A percentile compares a stretch with the other conserved stretches of the same genome.
phyloP scores from a whole-genome alignment of 2,797 vertebrate species.

The Sebastes dallii region DNA sequence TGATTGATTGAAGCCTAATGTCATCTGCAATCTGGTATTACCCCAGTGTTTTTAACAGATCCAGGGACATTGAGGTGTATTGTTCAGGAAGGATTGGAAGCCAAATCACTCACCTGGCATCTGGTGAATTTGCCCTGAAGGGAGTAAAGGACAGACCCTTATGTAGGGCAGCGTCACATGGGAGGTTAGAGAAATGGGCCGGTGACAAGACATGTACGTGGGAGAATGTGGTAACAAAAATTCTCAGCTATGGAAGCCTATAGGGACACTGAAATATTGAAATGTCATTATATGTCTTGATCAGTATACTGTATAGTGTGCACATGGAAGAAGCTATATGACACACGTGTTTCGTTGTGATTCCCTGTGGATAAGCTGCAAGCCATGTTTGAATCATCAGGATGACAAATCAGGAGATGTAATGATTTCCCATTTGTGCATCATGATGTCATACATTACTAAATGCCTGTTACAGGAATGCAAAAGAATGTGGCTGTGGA shows the following conservation, averaged over 20 bases:
- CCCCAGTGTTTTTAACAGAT: slow-evolving; percentile 19
- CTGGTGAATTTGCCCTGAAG: slow-evolving; percentile 4
- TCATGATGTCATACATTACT: not conserved
- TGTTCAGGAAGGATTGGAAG: not conserved
- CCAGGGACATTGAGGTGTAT: not conserved
- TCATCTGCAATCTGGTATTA: slow-evolving; percentile 44
- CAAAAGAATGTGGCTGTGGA: not conserved
- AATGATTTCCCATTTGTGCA: slow-evolving; percentile 7
- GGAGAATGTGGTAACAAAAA: not conserved
- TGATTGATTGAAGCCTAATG: slow-evolving; percentile 50
- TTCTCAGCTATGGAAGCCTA: not conserved
- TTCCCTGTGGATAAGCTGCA: slow-evolving; percentile 4
- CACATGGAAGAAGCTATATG: not conserved
- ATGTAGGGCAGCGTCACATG: not conserved
- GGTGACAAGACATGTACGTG: not conserved
- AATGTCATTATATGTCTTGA: not conserved
- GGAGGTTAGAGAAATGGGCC: not conserved
- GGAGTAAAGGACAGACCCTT: not conserved
- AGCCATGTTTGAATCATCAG: slow-evolving; percentile 11
- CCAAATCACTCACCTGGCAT: slow-evolving; percentile 1
- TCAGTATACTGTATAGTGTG: not conserved
- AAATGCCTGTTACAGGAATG: not conserved
- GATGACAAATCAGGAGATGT: not conserved
- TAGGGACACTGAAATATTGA: not conserved
- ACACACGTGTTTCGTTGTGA: not conserved